These are phyloP conservation scores for Sipha flava DNA, from an alignment of 1,140 invertebrate genomes.

Conservation along the genomic window DNA sequence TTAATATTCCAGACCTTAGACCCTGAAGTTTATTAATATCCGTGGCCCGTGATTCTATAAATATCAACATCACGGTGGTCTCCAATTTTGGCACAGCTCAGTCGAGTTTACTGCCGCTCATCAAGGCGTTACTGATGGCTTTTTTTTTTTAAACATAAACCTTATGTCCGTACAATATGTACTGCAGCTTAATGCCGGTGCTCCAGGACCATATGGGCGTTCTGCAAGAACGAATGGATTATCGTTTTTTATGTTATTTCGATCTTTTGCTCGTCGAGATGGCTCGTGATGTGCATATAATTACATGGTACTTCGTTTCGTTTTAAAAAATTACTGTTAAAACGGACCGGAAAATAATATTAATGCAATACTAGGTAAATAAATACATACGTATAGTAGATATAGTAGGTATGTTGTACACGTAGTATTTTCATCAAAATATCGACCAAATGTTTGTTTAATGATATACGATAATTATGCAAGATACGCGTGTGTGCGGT, in stretches of 20 bases:
- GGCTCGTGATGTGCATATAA: neutral
- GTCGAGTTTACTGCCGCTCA: too few relatives aligned
- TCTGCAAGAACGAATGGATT: neutral
- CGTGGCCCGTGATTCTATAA: too few relatives aligned
- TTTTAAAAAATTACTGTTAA: neutral
- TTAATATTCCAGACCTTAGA: too few relatives aligned
- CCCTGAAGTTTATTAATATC: too few relatives aligned
- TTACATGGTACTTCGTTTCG: neutral
- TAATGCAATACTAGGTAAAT: neutral
- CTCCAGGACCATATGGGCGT: neutral
- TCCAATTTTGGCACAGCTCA: too few relatives aligned
- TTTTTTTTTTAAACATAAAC: too few relatives aligned
- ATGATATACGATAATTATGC: neutral
- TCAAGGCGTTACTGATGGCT: too few relatives aligned
- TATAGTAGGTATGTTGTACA: neutral
- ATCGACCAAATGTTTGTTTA: neutral
- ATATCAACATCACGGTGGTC: too few relatives aligned
- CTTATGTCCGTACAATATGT: too few relatives aligned
- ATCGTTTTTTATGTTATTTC: too few relatives aligned
- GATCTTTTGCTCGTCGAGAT: neutral
- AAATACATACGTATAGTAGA: too few relatives aligned
- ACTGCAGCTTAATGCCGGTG: neutral
- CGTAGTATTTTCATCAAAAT: neutral
- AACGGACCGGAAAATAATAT: neutral
- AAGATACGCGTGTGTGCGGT: neutral